Evolutionary conservation across 2,888 invertebrate species (phyloP).

Genomic region (Gasteruption jaculator): DNA sequence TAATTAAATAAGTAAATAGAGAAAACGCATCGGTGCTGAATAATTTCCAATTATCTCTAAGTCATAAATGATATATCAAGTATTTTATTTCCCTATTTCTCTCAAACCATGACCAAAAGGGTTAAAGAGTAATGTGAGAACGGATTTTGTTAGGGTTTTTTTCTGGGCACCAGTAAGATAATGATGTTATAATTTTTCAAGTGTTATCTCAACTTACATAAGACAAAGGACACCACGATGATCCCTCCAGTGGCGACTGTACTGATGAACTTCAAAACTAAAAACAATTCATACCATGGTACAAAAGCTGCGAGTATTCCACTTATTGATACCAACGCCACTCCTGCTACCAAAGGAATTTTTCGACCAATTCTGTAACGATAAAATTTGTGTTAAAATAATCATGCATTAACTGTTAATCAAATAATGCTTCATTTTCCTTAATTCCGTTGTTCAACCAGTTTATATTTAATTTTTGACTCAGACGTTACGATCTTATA

Average conservation of each 20-base stretch:
- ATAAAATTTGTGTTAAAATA: constrained; percentile 7
- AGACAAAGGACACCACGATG: constrained; percentile 64
- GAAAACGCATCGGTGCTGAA: too few relatives aligned
- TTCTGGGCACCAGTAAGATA: too few relatives aligned
- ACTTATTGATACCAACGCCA: constrained; percentile 56
- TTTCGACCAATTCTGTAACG: constrained; percentile 61
- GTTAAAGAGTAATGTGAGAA: too few relatives aligned
- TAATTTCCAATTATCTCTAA: too few relatives aligned
- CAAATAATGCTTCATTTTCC: constrained; percentile 4
- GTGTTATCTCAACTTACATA: constrained; percentile 48
- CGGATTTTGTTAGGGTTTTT: too few relatives aligned
- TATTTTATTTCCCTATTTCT: too few relatives aligned
- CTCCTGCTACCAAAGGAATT: constrained; percentile 58
- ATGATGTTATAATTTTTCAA: neutral
- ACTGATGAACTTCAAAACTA: constrained; percentile 58
- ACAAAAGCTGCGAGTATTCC: constrained; percentile 58
- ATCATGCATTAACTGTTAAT: neutral
- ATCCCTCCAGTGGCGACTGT: constrained; percentile 63
- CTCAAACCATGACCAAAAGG: too few relatives aligned
- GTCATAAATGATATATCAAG: too few relatives aligned
- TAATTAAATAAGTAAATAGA: too few relatives aligned
- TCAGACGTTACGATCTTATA: too few relatives aligned
- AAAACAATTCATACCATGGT: constrained; percentile 60
- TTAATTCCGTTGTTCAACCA: too few relatives aligned
- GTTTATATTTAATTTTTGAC: too few relatives aligned